Base-by-base conservation (phyloP, 1,140 invertebrate species). In the Drosophila subobscura region DNA sequence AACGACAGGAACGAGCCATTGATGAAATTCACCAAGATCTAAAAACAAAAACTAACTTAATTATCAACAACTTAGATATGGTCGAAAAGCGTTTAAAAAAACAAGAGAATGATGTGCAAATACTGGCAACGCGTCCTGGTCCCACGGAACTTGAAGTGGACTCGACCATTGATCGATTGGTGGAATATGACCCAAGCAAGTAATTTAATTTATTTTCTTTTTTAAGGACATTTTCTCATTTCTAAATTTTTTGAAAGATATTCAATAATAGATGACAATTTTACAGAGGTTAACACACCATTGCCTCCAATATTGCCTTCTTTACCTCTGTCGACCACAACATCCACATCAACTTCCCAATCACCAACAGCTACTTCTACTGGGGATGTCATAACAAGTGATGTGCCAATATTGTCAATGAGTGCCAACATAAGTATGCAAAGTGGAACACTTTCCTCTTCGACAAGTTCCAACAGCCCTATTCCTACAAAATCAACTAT, bases 1-100 rank as follows among this genome's bases (percentile, higher is more conserved):
- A 97, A 79, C 92, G 96, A 16, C 96, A 97, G 84, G 96, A 97
- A 86, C 93, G 96, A 12, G 96, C 96, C 7, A 97, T 97, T 72
- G 96, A 94, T 42, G 96, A 97, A 91, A 97, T 97, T 55, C 96
- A 97, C 88, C 95, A 95, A 25, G 97, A 97, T 91, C 92, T 97
- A 5, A 93, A 95, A 60, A 91, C 94, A 0, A 97, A 97, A 91
- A 96, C 96, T 0, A 97, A 97, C 89, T 94, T 96, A 67, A 97
- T 97, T 50, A 97, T 97, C 20, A 95, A 96, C 61, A 97, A 97
- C 89, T 92, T 97, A 57, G 96, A 96, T 84, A 95, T 96, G 91
- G 96, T 97, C 5, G 96, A 97, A 83, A 96, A 95, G 70, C 93
- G 96, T 40, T 90, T 97, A 25, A 96, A 96, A 91, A 96, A 96